Evolutionary conservation across 2,888 invertebrate genomes (phyloP), one percentile per base, ranked within the genome.

Genomic region (Didymodactylos carnosus): DNA sequence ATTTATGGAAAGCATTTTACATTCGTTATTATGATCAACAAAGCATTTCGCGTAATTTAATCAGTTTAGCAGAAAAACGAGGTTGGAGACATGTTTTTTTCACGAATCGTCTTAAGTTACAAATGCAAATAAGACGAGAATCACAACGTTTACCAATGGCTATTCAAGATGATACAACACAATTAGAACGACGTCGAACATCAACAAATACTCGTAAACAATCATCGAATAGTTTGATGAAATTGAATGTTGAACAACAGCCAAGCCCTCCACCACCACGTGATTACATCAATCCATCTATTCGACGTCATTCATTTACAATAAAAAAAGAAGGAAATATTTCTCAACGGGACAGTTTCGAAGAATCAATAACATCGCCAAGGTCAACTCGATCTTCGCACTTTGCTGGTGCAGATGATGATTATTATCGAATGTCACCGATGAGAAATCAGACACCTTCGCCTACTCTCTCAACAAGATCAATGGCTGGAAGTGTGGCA

Each of bases 21-120:
- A 75, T 76, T 25, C 71, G 76, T 13, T 77, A 80, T 76, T 79
- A 79, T 49, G 77, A 78, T 51, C 75, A 77, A 39, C 62, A 62
- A 35, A 35, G 35, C 16, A 10, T 62, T 10, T 35, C 29, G 19
- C 29, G n/a, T 35, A 35, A 62, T 62, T 35, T 62, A 19, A 62
- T 62, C n/a, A 29, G 35, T 62, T 77, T 83, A 49, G 81, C 80
- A 8, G 77, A 77, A 40, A 78, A 78, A n/a, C 78, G 79, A 69
- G 81, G 82, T 35, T 83, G 83, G 83, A 80, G 79, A 76, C 78
- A 80, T 69, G 77, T 83, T 3, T 82, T 82, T 79, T 83, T 81
- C 76, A 82, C 82, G 41, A 83, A 82, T 77, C 82, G 82, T 77
- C 78, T 83, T 27, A 82, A 82, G 77, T 76, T 83, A 62, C 82